A percentile compares a stretch with the other conserved stretches of the same genome.
phyloP scores from a whole-genome alignment of 2,888 invertebrate species.

The Pyrgus malvae region DNA sequence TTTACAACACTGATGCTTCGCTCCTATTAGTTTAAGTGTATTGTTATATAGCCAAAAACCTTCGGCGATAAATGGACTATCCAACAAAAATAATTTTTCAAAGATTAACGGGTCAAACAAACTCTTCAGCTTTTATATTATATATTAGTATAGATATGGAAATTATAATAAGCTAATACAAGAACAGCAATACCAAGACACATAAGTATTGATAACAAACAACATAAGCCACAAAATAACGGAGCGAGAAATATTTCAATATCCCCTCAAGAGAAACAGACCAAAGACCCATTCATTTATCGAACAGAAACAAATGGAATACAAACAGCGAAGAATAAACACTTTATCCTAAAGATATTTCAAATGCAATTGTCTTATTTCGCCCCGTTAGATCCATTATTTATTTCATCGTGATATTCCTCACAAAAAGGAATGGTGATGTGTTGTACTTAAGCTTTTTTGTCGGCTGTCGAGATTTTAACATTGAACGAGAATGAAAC shows the following conservation, averaged over 20 bases:
- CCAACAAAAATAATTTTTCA: too few relatives aligned
- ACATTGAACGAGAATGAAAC: too few relatives aligned
- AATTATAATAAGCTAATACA: background rate
- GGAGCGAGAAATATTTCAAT: background rate
- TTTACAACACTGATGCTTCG: too few relatives aligned
- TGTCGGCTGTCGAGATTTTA: background rate
- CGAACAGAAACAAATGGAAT: conserved; percentile 31
- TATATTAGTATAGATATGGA: too few relatives aligned
- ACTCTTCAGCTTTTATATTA: too few relatives aligned
- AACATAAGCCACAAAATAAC: too few relatives aligned
- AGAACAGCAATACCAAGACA: background rate
- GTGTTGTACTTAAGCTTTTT: conserved; percentile 3
- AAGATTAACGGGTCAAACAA: too few relatives aligned
- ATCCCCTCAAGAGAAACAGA: background rate
- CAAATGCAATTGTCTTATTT: conserved; percentile 37
- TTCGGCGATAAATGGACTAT: too few relatives aligned
- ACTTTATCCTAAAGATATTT: conserved; percentile 32
- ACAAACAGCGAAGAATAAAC: conserved; percentile 32
- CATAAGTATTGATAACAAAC: background rate
- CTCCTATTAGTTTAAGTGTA: too few relatives aligned
- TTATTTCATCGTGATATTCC: conserved; percentile 19
- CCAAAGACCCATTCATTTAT: conserved; percentile 29
- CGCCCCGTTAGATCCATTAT: conserved; percentile 33
- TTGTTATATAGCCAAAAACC: too few relatives aligned
- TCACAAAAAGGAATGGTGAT: conserved; percentile 1